Conservation (phyloP, 2,113 vertebrate species). For the Corynorhinus townsendii region DNA sequence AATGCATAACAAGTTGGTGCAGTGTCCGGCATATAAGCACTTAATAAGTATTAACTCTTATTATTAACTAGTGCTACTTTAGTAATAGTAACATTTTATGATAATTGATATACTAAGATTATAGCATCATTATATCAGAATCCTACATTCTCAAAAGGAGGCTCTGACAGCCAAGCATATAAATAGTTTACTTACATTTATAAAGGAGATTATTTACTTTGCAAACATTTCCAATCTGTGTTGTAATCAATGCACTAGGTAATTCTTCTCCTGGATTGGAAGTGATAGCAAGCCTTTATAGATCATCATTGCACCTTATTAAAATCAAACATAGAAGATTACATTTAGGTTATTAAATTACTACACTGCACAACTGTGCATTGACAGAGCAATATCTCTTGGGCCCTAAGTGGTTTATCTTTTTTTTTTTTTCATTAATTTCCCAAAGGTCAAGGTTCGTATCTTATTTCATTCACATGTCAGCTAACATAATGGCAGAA, state of each 20-base stretch:
- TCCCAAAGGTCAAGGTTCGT: not conserved
- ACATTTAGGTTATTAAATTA: not conserved
- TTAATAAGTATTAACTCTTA: not conserved
- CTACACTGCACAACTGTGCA: not conserved
- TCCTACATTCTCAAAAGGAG: not conserved
- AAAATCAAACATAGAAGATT: slow-evolving; percentile 44
- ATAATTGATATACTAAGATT: not conserved
- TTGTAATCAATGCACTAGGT: not conserved
- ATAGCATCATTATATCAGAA: not conserved
- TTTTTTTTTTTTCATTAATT: not conserved
- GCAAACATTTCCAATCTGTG: slow-evolving; percentile 26
- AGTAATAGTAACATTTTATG: not conserved
- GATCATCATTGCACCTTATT: not conserved
- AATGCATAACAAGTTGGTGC: not conserved
- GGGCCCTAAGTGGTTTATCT: not conserved
- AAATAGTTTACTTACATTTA: slow-evolving; percentile 18
- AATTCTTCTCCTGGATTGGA: slow-evolving; percentile 11
- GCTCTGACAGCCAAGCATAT: not conserved
- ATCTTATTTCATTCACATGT: slow-evolving; percentile 3
- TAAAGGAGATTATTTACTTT: slow-evolving; percentile 13
- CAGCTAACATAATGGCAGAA: slow-evolving; percentile 2
- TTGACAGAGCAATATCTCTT: slow-evolving; percentile 18
- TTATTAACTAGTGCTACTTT: not conserved
- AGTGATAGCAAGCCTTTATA: slow-evolving; percentile 32
- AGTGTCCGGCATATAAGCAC: not conserved